Conservation (phyloP, 2,113 vertebrate genomes). For the Microtus oregoni region DNA sequence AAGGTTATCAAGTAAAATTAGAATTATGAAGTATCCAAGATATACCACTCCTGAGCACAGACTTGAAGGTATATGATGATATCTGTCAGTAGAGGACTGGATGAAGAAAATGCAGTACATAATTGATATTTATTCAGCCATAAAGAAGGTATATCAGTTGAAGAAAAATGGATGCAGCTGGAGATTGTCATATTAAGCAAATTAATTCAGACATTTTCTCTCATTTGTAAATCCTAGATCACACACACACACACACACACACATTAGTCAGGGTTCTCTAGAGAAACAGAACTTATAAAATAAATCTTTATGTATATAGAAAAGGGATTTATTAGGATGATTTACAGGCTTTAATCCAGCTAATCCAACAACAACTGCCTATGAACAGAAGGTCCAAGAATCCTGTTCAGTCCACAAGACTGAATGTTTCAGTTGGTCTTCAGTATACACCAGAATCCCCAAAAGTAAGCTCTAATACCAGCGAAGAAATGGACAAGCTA, state of each 20-base stretch:
- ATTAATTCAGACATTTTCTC: not conserved
- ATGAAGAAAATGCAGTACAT: not conserved
- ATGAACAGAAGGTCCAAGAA: not conserved
- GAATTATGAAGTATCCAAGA: not conserved
- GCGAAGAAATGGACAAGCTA: not conserved
- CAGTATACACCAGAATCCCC: not conserved
- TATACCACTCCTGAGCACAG: not conserved
- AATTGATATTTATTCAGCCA: not conserved
- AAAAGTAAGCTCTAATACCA: not conserved
- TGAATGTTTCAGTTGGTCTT: not conserved
- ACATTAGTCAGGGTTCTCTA: not conserved
- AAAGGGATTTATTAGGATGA: not conserved
- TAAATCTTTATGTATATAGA: not conserved
- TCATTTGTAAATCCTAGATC: not conserved
- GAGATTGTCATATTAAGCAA: not conserved
- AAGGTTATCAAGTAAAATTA: not conserved
- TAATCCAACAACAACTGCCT: not conserved
- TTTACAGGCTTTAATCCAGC: not conserved
- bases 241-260: not conserved
- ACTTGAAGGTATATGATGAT: not conserved
- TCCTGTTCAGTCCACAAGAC: not conserved
- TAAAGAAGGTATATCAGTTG: not conserved
- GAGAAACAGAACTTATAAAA: not conserved
- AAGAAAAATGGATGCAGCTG: not conserved
- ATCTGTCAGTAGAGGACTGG: not conserved